Base-by-base conservation (phyloP, 2,888 invertebrate genomes). In the Eupithecia inturbata region DNA sequence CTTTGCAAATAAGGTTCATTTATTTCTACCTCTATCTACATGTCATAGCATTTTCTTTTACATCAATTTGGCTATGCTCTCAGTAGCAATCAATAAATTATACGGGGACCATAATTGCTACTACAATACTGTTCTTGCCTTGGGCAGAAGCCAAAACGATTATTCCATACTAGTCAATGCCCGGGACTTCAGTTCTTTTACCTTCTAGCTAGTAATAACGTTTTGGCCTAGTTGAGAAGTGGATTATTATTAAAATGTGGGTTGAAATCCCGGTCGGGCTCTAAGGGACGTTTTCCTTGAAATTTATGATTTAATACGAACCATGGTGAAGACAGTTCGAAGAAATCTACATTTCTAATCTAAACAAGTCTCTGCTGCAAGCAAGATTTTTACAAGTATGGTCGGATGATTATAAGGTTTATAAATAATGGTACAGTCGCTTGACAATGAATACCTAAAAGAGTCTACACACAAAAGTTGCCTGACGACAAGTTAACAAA, bases 31-130 rank as follows among this genome's bases (percentile, higher is more conserved):
- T 14, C 14, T 57, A 57, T 26, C 12, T 26, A 57, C 14, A 45
- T 45, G 12, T 14, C 57, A 53, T 53, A 53, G 57, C 57, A 5
- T 26, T 53, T 53, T 57, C 57, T 57, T 57, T 26, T 57, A 62
- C 66, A 26, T 66, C 66, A 22, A 66, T 39, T 66, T 66, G 66
- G 66, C 66, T 66, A n/a, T 64, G 66, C 39, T 66, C 66, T 39
- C 66, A 41, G 60, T 6, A 31, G 66, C 39, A 66, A 66, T 66
- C 66, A 36, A 66, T 66, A 66, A 66, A 66, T 66, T 39, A 41
- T 39, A 66, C 14, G 36, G 66, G 26, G 64, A 66, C 66, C 66
- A 66, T 66, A 66, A 66, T 66, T 39, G 66, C 66, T 66, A 14
- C 64, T 64, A 66, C 66, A 26, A 41, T 41, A 14, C 39, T 66